These are phyloP conservation scores for Sebastolobus alascanus DNA, from an alignment of 2,797 vertebrate species.

Conservation along the genomic window DNA sequence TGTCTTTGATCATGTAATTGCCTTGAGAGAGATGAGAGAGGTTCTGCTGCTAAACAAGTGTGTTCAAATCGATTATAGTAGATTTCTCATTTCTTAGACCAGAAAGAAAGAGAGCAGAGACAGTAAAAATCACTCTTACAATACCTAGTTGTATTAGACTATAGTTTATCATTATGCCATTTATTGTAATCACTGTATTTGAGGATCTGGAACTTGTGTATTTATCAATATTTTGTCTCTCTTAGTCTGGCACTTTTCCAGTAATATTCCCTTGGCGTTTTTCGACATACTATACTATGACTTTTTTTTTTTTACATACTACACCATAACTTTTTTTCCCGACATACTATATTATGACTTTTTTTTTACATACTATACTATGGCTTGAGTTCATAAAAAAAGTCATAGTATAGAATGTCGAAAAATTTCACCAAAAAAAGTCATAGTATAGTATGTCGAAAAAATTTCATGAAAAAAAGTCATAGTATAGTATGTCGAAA, in stretches of 20 bases:
- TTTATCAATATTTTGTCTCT: slow-evolving; percentile 25
- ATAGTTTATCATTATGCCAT: slow-evolving; percentile 25
- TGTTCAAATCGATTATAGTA: slow-evolving; percentile 68
- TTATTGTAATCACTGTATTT: slow-evolving; percentile 35
- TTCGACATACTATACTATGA: too few relatives aligned
- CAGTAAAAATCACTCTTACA: slow-evolving; percentile 26
- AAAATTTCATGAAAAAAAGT: too few relatives aligned
- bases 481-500: too few relatives aligned
- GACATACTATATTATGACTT: too few relatives aligned
- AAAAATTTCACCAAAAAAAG: too few relatives aligned
- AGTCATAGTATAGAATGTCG: too few relatives aligned
- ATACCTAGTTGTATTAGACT: slow-evolving; percentile 9
- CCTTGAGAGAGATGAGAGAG: slow-evolving; percentile 69
- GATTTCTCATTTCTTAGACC: slow-evolving; percentile 62
- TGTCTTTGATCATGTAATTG: slow-evolving; percentile 82
- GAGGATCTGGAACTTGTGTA: slow-evolving; percentile 24
- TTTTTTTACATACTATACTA: too few relatives aligned
- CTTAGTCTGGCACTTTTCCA: slow-evolving; percentile 10
- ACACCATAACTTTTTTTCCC: too few relatives aligned
- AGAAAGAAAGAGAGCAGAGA: slow-evolving; percentile 11
- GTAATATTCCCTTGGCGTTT: background rate
- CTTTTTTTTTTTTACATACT: too few relatives aligned
- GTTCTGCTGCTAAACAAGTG: slow-evolving; percentile 69
- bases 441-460: too few relatives aligned
- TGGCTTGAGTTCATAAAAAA: too few relatives aligned